Evolutionary conservation across 2,797 vertebrate genomes (phyloP).

Genomic region (Helarctos malayanus): DNA sequence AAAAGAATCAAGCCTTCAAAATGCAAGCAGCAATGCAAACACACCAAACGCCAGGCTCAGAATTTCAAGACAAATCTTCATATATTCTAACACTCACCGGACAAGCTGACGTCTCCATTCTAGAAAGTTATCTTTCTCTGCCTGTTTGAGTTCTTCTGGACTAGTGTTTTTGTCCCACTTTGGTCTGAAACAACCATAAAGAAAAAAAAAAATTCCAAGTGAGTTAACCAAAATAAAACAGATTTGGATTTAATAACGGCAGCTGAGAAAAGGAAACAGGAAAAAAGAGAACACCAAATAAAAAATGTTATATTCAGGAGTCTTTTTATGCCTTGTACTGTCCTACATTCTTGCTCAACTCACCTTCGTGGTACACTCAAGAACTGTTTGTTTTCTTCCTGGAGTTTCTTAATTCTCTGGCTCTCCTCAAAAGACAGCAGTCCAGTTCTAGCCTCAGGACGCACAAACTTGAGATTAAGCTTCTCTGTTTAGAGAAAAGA

Average conservation of each 20-base stretch:
- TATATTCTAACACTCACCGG: conserved; percentile 88
- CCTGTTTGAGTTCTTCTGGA: conserved; percentile 92
- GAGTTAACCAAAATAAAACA: conserved; percentile 50
- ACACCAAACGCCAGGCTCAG: background rate
- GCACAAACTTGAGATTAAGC: conserved; percentile 95
- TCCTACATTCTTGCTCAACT: background rate
- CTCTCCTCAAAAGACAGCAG: conserved; percentile 93
- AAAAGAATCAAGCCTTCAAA: conserved; percentile 21
- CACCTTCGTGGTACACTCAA: conserved; percentile 96
- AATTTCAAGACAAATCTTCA: conserved; percentile 20
- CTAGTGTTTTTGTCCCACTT: conserved; percentile 95
- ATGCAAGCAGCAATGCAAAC: background rate
- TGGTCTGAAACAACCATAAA: conserved; percentile 89
- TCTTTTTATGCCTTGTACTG: background rate
- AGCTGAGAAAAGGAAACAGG: conserved; percentile 12
- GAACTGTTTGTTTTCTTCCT: conserved; percentile 94
- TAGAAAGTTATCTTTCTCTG: conserved; percentile 96
- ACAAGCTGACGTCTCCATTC: conserved; percentile 96
- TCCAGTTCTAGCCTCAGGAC: conserved; percentile 92
- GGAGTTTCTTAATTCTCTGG: conserved; percentile 91
- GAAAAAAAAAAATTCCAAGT: background rate
- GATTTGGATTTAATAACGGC: conserved; percentile 4
- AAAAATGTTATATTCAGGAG: background rate
- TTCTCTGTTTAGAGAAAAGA: conserved; percentile 91
- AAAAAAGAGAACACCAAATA: background rate